These are phyloP conservation scores for Heterohyrax brucei DNA, from an alignment of 2,797 vertebrate species.

Conservation along the genomic window DNA sequence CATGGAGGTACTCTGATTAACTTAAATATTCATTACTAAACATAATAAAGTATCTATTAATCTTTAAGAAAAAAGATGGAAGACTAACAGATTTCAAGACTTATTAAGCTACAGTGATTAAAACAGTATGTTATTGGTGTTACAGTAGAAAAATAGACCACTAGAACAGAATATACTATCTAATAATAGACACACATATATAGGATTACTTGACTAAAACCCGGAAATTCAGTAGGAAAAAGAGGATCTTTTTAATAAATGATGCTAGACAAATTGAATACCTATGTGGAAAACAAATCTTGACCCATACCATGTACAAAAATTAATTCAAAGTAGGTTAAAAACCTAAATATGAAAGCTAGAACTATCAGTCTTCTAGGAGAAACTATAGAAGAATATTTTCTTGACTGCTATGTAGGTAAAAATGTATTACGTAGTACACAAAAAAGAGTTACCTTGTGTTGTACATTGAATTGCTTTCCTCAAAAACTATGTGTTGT, in stretches of 20 bases:
- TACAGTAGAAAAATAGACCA: not conserved
- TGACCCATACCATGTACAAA: not conserved
- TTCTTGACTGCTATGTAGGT: not conserved
- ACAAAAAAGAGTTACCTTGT: not conserved
- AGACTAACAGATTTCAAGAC: slow-evolving; percentile 6
- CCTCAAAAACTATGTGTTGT: too few relatives aligned
- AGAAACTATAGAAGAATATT: slow-evolving; percentile 22
- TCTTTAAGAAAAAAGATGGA: slow-evolving; percentile 25
- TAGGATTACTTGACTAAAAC: not conserved
- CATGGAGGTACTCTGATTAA: not conserved
- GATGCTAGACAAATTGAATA: not conserved
- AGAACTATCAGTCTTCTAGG: slow-evolving; percentile 13
- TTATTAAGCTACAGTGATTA: slow-evolving; percentile 12
- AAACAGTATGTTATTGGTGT: not conserved
- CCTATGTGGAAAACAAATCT: not conserved
- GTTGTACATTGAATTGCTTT: too few relatives aligned
- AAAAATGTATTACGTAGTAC: slow-evolving; percentile 43
- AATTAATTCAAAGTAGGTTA: not conserved
- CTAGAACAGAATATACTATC: not conserved
- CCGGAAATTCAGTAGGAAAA: slow-evolving; percentile 22
- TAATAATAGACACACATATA: not conserved
- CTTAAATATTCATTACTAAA: slow-evolving; percentile 28
- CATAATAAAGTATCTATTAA: not conserved
- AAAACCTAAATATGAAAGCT: slow-evolving; percentile 7
- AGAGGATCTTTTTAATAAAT: not conserved